Evolutionary conservation across 2,888 invertebrate genomes (phyloP).

Genomic region (Melanotus villosus): DNA sequence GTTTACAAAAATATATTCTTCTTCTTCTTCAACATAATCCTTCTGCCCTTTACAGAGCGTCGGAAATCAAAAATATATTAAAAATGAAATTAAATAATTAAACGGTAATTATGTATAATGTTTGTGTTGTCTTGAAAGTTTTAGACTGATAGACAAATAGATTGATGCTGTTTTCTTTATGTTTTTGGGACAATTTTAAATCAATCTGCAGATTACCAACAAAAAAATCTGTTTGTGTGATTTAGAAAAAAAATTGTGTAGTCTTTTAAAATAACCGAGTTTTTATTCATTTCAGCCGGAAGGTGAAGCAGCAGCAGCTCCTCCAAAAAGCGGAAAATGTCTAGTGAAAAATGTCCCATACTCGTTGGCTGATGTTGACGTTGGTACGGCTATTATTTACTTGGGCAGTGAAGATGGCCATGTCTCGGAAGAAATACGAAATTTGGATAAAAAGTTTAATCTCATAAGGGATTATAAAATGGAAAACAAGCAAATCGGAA

Average conservation of each 20-base stretch:
- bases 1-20: too few species aligned
- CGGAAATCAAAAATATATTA: not conserved
- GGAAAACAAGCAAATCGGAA: slow-evolving; percentile 53
- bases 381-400: slow-evolving; percentile 61
- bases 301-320: not conserved
- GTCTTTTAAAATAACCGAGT: not conserved
- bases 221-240: too few species aligned
- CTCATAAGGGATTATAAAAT: slow-evolving; percentile 51
- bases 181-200: too few species aligned
- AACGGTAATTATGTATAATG: too few species aligned
- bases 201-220: too few species aligned
- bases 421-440: slow-evolving; percentile 56
- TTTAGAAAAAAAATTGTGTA: too few species aligned
- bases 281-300: slow-evolving; percentile 15
- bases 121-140: too few species aligned
- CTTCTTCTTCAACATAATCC: too few species aligned
- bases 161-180: too few species aligned
- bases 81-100: too few species aligned
- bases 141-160: too few species aligned
- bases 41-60: too few species aligned
- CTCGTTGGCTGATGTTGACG: slow-evolving; percentile 58
- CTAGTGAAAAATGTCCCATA: slow-evolving; percentile 52
- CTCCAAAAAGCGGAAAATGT: slow-evolving; percentile 48
- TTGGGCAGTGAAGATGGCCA: slow-evolving; percentile 59
- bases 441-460: slow-evolving; percentile 59